Evolutionary conservation across 2,113 vertebrate genomes (phyloP), one percentile per base, ranked within the genome.

Genomic region (Cyprinodon variegatus): DNA sequence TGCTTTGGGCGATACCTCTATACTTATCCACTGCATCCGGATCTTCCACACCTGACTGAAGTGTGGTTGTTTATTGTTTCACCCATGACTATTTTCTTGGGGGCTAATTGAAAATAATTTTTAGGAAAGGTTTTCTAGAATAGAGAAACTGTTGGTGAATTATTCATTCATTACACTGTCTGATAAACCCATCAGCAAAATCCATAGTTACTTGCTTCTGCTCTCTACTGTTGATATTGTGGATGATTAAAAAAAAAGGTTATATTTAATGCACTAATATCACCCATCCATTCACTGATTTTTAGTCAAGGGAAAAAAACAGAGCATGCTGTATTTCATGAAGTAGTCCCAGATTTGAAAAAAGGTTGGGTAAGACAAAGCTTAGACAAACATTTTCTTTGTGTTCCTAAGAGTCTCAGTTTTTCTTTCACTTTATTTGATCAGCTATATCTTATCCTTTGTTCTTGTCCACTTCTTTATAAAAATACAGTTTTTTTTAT

Each of bases 41-140:
- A 60, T 84, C 65, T 57, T 66, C 66, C 68, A 77, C 62, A 70
- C 60, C 37, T 66, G 66, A 74, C 43, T 40, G 3, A 76, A 38
- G 40, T 20, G 48, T 22, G 12, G 62, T 29, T 60, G 59, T 14
- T 3, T 37, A 7, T 20, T 20, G 11, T 4, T 22, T 77, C 48
- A 53, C 76, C 80, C 70, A 48, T 22, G 79, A 39, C 63, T 8
- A 36, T 57, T 69, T 37, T 61, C 60, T 37, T 48, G 10, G 20
- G 29, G 12, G 64, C 8, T 43, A 78, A 76, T 11, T 45, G 65
- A 41, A 61, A 61, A 38, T 68, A 17, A 43, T 59, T 36, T 63
- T 40, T 41, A 37, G 37, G 36, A n/a, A 20, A 7, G 15, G 36
- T 12, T 61, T 45, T 48, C 43, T 37, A 61, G 20, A 29, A 17